phyloP scores from a whole-genome alignment of 1,140 invertebrate species.

The Trinorchestia longiramus region DNA sequence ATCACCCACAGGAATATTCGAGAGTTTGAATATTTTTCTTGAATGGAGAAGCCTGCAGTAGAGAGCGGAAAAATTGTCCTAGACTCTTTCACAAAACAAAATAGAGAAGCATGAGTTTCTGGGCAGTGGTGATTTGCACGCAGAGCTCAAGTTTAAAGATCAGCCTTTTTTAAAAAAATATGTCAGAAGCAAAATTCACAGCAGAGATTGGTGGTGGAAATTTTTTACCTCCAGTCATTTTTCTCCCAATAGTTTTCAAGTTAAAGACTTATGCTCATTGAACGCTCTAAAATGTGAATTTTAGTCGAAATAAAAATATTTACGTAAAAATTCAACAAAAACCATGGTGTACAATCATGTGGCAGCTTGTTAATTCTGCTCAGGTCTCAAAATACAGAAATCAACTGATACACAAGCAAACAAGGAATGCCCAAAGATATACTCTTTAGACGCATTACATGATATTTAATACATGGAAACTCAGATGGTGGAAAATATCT shows the following conservation, averaged over 20 bases:
- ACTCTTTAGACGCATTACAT: no score
- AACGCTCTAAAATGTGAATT: no score
- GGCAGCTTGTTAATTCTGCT: no score
- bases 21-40: conserved; percentile 5
- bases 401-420: no score
- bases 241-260: not conserved
- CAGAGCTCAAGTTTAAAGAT: not conserved
- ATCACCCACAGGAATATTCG: conserved; percentile 47
- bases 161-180: not conserved
- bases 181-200: not conserved
- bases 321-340: no score
- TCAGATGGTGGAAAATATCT: no score
- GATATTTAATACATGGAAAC: no score
- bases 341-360: no score
- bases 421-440: not conserved
- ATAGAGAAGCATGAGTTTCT: not conserved
- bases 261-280: not conserved
- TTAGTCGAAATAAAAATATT: no score
- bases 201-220: not conserved
- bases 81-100: not conserved
- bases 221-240: not conserved
- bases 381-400: no score
- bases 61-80: not conserved
- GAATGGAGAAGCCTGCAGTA: not conserved
- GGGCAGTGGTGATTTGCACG: not conserved